Evolutionary conservation across 2,113 vertebrate species (phyloP).

Genomic region (Macrotis lagotis): DNA sequence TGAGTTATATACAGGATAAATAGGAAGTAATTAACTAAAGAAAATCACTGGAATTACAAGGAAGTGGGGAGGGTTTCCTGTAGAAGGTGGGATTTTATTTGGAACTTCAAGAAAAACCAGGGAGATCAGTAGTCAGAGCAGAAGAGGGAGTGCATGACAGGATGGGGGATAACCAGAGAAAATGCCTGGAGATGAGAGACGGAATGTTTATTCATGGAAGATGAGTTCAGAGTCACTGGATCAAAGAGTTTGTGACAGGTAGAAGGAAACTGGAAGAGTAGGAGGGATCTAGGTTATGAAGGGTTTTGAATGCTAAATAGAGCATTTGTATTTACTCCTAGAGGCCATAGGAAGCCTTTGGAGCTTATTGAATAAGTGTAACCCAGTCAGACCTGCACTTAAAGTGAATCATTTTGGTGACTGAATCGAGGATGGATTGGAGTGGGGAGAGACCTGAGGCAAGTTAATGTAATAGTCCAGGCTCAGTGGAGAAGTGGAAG

Average conservation of each 20-base stretch:
- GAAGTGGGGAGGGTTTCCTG: background rate
- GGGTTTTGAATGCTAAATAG: background rate
- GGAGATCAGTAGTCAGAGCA: background rate
- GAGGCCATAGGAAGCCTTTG: background rate
- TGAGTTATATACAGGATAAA: background rate
- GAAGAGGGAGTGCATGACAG: background rate
- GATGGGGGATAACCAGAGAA: background rate
- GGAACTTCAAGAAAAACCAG: background rate
- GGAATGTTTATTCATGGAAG: background rate
- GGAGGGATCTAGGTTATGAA: background rate
- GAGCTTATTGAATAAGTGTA: background rate
- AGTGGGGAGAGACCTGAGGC: background rate
- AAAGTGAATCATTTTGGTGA: background rate
- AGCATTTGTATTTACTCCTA: background rate
- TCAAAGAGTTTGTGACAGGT: background rate
- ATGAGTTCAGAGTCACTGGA: background rate
- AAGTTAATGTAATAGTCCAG: background rate
- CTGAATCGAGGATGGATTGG: background rate
- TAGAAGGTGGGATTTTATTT: background rate
- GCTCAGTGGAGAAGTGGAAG: background rate
- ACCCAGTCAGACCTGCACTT: background rate
- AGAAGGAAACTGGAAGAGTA: background rate
- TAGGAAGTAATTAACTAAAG: background rate
- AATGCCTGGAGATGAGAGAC: background rate
- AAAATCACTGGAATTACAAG: background rate